A percentile compares a stretch with the other conserved stretches of the same genome.
Evolutionary conservation across 2,888 invertebrate genomes (phyloP).

Genomic region (Philereme transversata): DNA sequence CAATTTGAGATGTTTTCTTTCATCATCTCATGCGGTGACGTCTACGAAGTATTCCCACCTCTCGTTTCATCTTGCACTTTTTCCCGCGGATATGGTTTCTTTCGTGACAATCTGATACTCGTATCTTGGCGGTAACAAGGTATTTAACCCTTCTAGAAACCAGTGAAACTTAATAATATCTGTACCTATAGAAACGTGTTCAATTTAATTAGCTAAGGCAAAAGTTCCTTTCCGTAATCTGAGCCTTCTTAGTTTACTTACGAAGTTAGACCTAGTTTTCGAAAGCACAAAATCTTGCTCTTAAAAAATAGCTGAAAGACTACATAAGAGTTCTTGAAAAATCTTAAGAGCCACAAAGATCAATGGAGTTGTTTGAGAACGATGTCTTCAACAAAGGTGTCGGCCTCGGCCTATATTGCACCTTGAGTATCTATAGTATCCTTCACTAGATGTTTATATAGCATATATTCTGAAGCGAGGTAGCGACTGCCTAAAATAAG

Average conservation of each 20-base stretch:
- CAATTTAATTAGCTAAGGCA: background rate
- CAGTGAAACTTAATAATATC: constrained; percentile 56
- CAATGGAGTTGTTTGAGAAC: too few species aligned
- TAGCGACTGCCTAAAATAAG: background rate
- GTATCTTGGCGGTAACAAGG: constrained; percentile 44
- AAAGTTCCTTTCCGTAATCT: constrained; percentile 4
- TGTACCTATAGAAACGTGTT: background rate
- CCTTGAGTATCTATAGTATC: too few species aligned
- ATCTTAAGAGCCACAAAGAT: too few species aligned
- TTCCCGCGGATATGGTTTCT: constrained; percentile 74
- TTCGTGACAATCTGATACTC: constrained; percentile 55
- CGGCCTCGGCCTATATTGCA: too few species aligned
- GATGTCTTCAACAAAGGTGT: too few species aligned
- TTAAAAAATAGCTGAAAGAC: too few species aligned
- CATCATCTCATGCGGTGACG: constrained; percentile 55
- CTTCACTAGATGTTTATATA: too few species aligned
- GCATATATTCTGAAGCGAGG: too few species aligned
- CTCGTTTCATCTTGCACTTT: constrained; percentile 67
- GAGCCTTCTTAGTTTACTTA: constrained; percentile 5
- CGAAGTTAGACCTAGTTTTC: too few species aligned
- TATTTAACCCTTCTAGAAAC: constrained; percentile 48
- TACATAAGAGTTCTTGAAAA: too few species aligned
- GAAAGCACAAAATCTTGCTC: too few species aligned
- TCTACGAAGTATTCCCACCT: constrained; percentile 60
- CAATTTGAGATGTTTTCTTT: constrained; percentile 45